These are phyloP conservation scores for Luperina nickerlii DNA, from an alignment of 2,888 invertebrate species.

Conservation along the genomic window DNA sequence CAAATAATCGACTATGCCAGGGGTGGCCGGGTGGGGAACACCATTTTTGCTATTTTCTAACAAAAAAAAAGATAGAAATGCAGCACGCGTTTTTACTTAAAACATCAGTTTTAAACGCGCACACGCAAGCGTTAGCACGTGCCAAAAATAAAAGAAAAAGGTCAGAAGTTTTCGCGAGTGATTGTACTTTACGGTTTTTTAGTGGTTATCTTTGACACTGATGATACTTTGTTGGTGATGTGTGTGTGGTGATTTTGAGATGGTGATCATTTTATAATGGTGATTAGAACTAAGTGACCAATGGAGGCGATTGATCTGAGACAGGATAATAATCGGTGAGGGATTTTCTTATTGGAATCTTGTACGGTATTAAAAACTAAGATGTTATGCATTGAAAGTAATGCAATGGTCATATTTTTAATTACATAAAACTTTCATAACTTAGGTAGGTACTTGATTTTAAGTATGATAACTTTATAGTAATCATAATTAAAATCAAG, in stretches of 20 bases:
- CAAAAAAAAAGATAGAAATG: constrained; percentile 83
- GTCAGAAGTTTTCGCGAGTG: constrained; percentile 35
- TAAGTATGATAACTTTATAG: neutral
- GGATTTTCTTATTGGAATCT: constrained; percentile 75
- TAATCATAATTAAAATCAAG: too few relatives aligned
- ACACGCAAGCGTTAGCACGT: constrained; percentile 85
- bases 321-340: constrained; percentile 77
- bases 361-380: constrained; percentile 1
- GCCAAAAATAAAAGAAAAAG: constrained; percentile 67
- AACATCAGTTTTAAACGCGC: constrained; percentile 86
- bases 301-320: constrained; percentile 77
- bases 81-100: constrained; percentile 87
- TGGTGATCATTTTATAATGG: constrained; percentile 68
- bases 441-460: neutral
- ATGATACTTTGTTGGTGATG: constrained; percentile 37
- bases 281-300: constrained; percentile 73
- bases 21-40: constrained; percentile 83
- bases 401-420: neutral
- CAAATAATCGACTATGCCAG: constrained; percentile 77
- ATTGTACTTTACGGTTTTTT: constrained; percentile 37
- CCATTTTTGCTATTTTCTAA: constrained; percentile 87
- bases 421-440: neutral
- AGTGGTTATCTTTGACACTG: constrained; percentile 5
- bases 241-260: constrained; percentile 26
- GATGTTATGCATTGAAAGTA: neutral